phyloP scores from a whole-genome alignment of 2,113 vertebrate species.

The Anthoscopus minutus region DNA sequence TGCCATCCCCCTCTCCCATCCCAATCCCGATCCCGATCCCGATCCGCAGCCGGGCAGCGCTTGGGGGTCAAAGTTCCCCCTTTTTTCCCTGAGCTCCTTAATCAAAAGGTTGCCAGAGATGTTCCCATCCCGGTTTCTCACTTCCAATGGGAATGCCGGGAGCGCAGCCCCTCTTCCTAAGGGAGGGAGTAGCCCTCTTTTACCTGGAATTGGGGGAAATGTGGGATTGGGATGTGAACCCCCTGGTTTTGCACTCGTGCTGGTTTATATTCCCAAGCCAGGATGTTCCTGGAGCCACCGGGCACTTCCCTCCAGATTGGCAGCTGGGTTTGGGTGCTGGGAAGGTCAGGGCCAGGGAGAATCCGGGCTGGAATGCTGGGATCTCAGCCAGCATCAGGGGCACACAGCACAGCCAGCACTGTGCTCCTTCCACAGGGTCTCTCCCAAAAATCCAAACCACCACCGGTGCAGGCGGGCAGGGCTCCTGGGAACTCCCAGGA shows the following conservation, averaged over 20 bases:
- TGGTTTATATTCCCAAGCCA: too few species aligned
- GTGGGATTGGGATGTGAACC: not conserved
- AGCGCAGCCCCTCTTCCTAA: not conserved
- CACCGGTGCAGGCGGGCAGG: not conserved
- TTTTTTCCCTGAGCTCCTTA: not conserved
- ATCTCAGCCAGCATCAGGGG: not conserved
- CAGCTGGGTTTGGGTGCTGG: not conserved
- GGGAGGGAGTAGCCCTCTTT: not conserved
- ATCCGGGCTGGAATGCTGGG: not conserved
- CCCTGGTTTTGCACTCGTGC: too few species aligned
- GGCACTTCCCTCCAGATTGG: not conserved
- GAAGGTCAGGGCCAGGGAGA: not conserved
- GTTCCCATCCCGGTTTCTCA: not conserved
- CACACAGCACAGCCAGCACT: not conserved
- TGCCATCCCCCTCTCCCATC: not conserved
- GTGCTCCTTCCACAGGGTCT: not conserved
- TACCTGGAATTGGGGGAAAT: rapidly evolving
- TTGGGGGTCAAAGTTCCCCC: too few species aligned
- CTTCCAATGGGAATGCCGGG: not conserved
- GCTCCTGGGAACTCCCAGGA: not conserved
- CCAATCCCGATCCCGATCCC: not conserved
- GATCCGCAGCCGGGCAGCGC: rapidly evolving
- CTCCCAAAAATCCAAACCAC: not conserved
- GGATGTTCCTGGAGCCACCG: not conserved
- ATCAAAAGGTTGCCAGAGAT: not conserved